Percentiles rank a stretch among this genome's conserved stretches.
Conservation (phyloP, 2,888 invertebrate genomes). For the Erebia epiphron region DNA sequence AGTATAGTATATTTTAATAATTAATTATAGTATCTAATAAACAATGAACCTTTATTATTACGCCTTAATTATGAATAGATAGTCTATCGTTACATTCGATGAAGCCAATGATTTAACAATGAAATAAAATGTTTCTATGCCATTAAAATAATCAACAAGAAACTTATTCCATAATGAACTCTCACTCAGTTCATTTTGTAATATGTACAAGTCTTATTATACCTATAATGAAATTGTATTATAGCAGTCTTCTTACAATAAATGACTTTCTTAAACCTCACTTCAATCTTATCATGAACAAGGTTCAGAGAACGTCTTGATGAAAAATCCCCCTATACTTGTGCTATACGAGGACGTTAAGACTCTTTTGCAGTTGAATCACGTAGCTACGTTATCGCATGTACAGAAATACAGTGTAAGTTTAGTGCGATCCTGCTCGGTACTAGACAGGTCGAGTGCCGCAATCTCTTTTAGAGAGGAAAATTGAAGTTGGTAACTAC, state of each 20-base stretch:
- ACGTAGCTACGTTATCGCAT: slow-evolving; percentile 36
- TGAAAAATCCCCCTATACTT: slow-evolving; percentile 29
- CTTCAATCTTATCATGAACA: slow-evolving; percentile 18
- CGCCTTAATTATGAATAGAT: too few species aligned
- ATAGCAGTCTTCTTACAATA: background rate
- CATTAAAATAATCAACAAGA: too few species aligned
- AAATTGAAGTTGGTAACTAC: background rate
- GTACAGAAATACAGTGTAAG: slow-evolving; percentile 14
- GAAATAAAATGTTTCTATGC: too few species aligned
- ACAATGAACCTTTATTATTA: too few species aligned
- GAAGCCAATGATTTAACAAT: too few species aligned
- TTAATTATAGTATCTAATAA: too few species aligned
- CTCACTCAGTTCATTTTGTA: too few species aligned
- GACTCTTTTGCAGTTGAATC: slow-evolving; percentile 27
- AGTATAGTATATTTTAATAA: too few species aligned
- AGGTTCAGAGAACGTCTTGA: slow-evolving; percentile 26
- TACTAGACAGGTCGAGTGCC: slow-evolving; percentile 4
- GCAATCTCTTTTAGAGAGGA: slow-evolving; percentile 7
- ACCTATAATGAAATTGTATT: too few species aligned
- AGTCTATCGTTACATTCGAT: too few species aligned
- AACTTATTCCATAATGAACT: too few species aligned
- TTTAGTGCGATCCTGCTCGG: slow-evolving; percentile 8
- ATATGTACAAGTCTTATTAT: background rate
- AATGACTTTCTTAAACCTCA: slow-evolving; percentile 10
- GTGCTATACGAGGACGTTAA: slow-evolving; percentile 19